phyloP scores from a whole-genome alignment of 2,113 vertebrate genomes.

The Toxotes chatareus region DNA sequence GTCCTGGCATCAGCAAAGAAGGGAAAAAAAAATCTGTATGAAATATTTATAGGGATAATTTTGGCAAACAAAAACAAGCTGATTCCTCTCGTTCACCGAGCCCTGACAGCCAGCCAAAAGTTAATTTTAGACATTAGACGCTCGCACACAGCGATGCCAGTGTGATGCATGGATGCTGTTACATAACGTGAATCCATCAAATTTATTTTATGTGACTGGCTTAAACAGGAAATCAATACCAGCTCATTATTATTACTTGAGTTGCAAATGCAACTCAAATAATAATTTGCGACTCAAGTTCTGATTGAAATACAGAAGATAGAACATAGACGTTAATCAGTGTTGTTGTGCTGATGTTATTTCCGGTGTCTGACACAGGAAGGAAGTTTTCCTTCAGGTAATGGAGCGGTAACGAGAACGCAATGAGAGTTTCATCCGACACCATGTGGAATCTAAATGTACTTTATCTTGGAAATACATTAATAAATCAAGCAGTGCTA shows the following conservation, averaged over 20 bases:
- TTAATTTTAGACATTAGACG: conserved; percentile 41
- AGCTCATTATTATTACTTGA: neutral
- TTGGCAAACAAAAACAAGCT: conserved; percentile 14
- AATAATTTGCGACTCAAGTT: too few relatives aligned
- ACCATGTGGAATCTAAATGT: conserved; percentile 38
- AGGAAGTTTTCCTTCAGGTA: conserved; percentile 11
- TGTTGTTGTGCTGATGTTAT: neutral
- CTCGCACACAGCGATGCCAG: neutral
- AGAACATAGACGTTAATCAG: neutral
- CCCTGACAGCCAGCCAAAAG: conserved; percentile 3
- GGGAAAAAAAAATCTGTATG: neutral
- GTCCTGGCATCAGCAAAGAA: neutral
- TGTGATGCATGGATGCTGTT: conserved; percentile 18
- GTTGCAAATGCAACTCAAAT: neutral
- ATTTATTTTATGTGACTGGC: neutral
- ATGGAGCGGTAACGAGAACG: conserved; percentile 21
- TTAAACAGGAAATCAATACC: conserved; percentile 1
- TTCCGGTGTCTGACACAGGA: neutral
- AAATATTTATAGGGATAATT: conserved; percentile 28
- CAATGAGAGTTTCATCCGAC: conserved; percentile 6
- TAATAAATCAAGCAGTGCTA: conserved; percentile 39
- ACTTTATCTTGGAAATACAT: conserved; percentile 46
- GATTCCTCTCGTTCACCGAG: conserved; percentile 3
- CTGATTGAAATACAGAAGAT: neutral
- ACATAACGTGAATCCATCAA: conserved; percentile 28